A percentile compares a stretch with the other conserved stretches of the same genome.
Conservation (phyloP, 92 coral and sea anemone genomes). For the Pocillopora meandrina region DNA sequence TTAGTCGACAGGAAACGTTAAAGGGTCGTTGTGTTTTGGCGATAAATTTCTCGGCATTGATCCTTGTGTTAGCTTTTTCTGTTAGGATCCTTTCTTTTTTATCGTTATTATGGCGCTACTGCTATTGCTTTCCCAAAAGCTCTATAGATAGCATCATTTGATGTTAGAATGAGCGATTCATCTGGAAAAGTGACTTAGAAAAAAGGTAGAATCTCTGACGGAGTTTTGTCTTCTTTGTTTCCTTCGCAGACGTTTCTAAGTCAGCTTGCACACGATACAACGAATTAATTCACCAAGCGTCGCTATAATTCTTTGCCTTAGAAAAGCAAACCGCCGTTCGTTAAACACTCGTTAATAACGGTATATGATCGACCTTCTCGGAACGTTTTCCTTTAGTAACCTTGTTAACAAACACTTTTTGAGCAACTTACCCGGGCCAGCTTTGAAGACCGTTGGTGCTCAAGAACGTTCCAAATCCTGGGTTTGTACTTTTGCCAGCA, state of each 20-base stretch:
- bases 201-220: background rate
- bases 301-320: background rate
- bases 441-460: conserved; percentile 85
- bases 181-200: background rate
- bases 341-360: conserved; percentile 45
- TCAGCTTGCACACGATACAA: background rate
- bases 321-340: background rate
- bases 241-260: background rate
- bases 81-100: background rate
- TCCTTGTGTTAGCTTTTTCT: background rate
- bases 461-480: conserved; percentile 85
- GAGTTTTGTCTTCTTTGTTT: background rate
- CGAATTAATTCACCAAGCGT: conserved; percentile 5
- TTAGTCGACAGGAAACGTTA: background rate
- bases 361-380: background rate
- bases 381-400: background rate
- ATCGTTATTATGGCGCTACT: background rate
- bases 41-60: background rate
- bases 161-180: background rate
- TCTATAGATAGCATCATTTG: background rate
- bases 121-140: background rate
- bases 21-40: background rate
- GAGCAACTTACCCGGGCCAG: conserved; percentile 75
- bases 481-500: conserved; percentile 91
- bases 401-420: background rate